Percentiles rank a stretch among this genome's conserved stretches.
These are phyloP conservation scores for Scelioninae gen. 2 DNA, from an alignment of 2,888 invertebrate species.

Conservation along the genomic window DNA sequence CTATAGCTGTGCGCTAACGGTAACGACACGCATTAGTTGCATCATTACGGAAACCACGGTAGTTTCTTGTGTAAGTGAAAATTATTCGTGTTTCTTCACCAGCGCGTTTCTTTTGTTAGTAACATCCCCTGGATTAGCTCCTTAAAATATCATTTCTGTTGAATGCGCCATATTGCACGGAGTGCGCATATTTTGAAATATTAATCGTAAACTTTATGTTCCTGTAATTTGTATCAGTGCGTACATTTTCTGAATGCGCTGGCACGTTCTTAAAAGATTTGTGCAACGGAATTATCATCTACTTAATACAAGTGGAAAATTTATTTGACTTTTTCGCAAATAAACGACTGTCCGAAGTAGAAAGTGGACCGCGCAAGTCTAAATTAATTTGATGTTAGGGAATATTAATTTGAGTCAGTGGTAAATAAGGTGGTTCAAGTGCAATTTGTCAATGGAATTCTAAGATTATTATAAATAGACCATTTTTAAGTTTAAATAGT, in stretches of 20 bases:
- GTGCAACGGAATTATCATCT: too few relatives aligned
- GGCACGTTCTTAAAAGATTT: too few relatives aligned
- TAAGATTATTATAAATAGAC: too few relatives aligned
- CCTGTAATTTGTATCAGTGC: not conserved
- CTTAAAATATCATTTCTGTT: constrained; percentile 44
- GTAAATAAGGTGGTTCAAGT: too few relatives aligned
- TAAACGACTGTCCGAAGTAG: too few relatives aligned
- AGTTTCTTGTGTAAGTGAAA: constrained; percentile 51
- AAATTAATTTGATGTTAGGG: too few relatives aligned
- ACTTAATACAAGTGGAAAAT: too few relatives aligned
- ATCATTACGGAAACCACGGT: constrained; percentile 61
- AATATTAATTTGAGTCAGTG: too few relatives aligned
- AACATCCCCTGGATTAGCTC: constrained; percentile 39
- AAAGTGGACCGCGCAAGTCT: too few relatives aligned
- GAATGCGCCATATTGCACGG: constrained; percentile 21
- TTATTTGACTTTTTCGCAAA: too few relatives aligned
- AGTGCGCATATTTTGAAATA: constrained; percentile 34
- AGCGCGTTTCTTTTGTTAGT: constrained; percentile 26
- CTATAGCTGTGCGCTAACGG: constrained; percentile 66
- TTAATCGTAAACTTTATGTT: constrained; percentile 10
- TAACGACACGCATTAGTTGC: constrained; percentile 68
- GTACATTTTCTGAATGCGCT: not conserved
- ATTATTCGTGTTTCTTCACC: constrained; percentile 48
- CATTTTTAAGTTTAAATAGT: too few relatives aligned
- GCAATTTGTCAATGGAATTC: too few relatives aligned